Conservation (phyloP, 2,113 vertebrate species). For the Pipa parva region DNA sequence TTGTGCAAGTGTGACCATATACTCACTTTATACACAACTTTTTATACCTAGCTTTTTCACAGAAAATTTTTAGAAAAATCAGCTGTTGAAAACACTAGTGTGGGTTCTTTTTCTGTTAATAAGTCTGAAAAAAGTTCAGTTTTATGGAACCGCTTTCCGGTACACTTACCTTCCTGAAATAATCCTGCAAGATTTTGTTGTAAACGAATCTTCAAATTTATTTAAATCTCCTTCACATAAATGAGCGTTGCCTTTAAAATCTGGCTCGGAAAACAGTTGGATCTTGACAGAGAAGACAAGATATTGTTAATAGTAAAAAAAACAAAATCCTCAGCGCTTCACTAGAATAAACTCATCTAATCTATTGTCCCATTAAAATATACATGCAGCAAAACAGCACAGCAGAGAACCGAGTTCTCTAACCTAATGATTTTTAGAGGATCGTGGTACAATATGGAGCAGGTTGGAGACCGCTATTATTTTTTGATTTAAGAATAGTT, state of each 20-base stretch:
- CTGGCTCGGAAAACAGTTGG: slow-evolving; percentile 84
- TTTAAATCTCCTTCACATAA: slow-evolving; percentile 66
- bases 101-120: too few species aligned
- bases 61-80: too few species aligned
- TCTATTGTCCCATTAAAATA: background rate
- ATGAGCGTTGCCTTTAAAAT: slow-evolving; percentile 74
- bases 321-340: background rate
- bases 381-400: background rate
- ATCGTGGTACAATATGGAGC: too few species aligned
- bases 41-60: too few species aligned
- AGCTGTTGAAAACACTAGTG: too few species aligned
- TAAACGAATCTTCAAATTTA: slow-evolving; percentile 73
- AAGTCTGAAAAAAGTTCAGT: background rate
- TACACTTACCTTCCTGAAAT: slow-evolving; percentile 78
- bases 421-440: too few species aligned
- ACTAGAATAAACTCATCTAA: background rate
- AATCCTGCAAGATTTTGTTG: slow-evolving; percentile 80
- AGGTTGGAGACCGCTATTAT: too few species aligned
- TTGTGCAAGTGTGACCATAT: too few species aligned
- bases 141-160: background rate
- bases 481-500: too few species aligned
- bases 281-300: slow-evolving; percentile 65
- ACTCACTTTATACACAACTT: too few species aligned
- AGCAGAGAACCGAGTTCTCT: too few species aligned
- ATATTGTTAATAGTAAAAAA: background rate